Base-by-base conservation (phyloP, 2,113 vertebrate genomes). In the Gorsachius goisagi region DNA sequence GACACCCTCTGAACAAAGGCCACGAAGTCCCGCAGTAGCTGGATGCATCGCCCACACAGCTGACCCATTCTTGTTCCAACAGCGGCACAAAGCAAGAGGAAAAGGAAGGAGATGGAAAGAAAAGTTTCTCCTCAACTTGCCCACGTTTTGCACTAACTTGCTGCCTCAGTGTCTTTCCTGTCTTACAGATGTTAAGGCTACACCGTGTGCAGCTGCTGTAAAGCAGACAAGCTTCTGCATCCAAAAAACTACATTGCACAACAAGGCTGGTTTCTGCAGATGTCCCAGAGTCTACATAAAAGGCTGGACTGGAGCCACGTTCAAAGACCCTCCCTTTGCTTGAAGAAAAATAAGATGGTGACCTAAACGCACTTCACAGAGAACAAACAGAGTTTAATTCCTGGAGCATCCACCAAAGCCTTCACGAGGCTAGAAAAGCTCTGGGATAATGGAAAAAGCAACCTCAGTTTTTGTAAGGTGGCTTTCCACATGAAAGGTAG, bases 41-140 rank as follows among this genome's bases (percentile, higher is more conserved):
- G 94, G 53, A 92, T 87, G 76, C 98, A 98, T 16, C 87, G 90
- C 14, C 96, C 97, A 91, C 98, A 98, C 8, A 98, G 93, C 6
- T 97, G 96, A 30, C 94, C 97, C 94, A 98, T 97, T 45, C 93
- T 89, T 56, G 26, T 64, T 89, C 75, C 81, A 87, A 21, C 15
- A 41, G 56, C 64, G 88, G 59, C n/a, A 59, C 52, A 72, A 85
- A 77, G 11, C 39, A 26, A 72, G n/a, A 78, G 12, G 30, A 76
- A 68, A 85, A 68, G 13, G 11, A 80, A 67, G 15, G 21, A 60
- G 50, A 50, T 16, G 22, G 39, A 90, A 75, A 49, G 23, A 49
- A 37, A 69, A 60, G 21, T 19, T 85, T 82, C 58, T 75, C 74
- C 85, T 73, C 52, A 88, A 23, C 49, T 81, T 30, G 20, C 28